Evolutionary conservation across 2,797 vertebrate species (phyloP).

Genomic region (Pseudocheirus occidentalis): DNA sequence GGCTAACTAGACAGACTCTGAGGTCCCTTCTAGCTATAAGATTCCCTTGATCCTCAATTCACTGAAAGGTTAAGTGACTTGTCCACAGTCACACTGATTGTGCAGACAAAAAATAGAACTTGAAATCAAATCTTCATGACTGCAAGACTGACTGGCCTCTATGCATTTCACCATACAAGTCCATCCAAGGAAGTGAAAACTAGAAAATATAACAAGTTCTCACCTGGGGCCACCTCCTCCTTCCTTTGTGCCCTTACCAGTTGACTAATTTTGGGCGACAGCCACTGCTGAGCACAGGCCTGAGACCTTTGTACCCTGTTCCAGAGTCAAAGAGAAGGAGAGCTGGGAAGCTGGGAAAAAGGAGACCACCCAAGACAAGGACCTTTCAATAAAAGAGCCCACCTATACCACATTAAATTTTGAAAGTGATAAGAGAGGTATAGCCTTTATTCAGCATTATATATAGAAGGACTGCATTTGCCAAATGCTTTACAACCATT

Average conservation of each 20-base stretch:
- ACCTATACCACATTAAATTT: slow-evolving; percentile 54
- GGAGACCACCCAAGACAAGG: slow-evolving; percentile 19
- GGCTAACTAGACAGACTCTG: background rate
- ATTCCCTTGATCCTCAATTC: background rate
- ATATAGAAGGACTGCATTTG: slow-evolving; percentile 48
- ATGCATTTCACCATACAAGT: background rate
- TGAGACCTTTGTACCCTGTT: background rate
- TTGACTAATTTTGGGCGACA: background rate
- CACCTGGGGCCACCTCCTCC: background rate
- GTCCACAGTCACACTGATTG: background rate
- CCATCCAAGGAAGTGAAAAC: background rate
- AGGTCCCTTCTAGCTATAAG: background rate
- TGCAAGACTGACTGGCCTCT: background rate
- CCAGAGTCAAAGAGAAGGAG: slow-evolving; percentile 13
- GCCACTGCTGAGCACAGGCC: background rate
- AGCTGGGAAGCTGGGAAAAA: background rate
- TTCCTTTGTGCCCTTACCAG: no score
- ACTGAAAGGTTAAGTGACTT: background rate
- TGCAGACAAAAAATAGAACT: background rate
- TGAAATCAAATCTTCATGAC: background rate
- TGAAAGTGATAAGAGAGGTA: slow-evolving; percentile 52
- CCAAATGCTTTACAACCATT: slow-evolving; percentile 62
- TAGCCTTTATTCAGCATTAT: slow-evolving; percentile 41
- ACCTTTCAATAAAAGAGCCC: slow-evolving; percentile 37
- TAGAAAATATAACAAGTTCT: slow-evolving; percentile 7